A percentile compares a stretch with the other conserved stretches of the same genome.
Evolutionary conservation across 2,888 invertebrate species (phyloP).

Genomic region (Caenorhabditis imperialis): DNA sequence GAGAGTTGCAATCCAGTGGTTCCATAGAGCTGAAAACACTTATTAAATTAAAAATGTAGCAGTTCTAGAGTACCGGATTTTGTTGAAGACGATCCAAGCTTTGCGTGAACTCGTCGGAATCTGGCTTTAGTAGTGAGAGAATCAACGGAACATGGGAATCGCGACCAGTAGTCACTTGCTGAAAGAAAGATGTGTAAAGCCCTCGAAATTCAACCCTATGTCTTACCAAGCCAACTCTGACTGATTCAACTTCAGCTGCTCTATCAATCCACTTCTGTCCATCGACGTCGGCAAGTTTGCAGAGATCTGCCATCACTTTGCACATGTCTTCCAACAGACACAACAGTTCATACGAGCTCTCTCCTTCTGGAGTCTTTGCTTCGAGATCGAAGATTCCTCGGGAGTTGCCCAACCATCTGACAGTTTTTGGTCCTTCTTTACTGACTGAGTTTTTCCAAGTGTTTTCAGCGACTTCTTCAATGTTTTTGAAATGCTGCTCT

Average conservation of each 20-base stretch:
- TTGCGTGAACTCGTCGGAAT: constrained; percentile 6
- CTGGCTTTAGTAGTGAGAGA: neutral
- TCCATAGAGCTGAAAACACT: constrained; percentile 25
- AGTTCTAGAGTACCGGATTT: constrained; percentile 14
- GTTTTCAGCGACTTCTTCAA: constrained; percentile 37
- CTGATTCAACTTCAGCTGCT: neutral
- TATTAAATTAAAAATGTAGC: too few species aligned
- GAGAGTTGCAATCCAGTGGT: constrained; percentile 15
- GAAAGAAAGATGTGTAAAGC: neutral
- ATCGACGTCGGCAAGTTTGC: neutral
- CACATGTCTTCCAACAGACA: constrained; percentile 33
- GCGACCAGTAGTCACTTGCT: constrained; percentile 1
- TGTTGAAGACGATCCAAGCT: constrained; percentile 13
- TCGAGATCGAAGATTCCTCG: constrained; percentile 23
- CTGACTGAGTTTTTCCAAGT: constrained; percentile 40
- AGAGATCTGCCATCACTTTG: constrained; percentile 11
- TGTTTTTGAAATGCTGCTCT: neutral
- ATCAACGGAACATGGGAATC: constrained; percentile 23
- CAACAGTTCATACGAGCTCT: constrained; percentile 26
- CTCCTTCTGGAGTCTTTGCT: neutral
- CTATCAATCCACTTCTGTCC: constrained; percentile 4
- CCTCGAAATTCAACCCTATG: too few species aligned
- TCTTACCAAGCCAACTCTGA: too few species aligned
- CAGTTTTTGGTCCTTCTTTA: constrained; percentile 3
- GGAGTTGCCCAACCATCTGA: constrained; percentile 26